These are phyloP conservation scores for Schizaphis graminum DNA, from an alignment of 2,888 invertebrate species.

Conservation along the genomic window DNA sequence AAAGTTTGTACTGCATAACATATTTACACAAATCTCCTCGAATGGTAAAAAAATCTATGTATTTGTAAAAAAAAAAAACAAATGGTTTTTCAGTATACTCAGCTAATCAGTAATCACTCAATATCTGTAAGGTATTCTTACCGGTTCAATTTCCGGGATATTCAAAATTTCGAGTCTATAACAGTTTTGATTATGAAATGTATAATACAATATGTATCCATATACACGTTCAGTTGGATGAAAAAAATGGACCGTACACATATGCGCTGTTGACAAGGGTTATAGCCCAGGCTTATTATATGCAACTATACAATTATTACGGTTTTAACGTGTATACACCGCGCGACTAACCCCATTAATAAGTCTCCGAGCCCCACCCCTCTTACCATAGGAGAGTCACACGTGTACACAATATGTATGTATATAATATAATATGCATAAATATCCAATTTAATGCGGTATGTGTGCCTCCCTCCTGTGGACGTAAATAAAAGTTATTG, in stretches of 20 bases:
- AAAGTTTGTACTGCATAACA: not conserved
- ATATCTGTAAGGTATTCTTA: not conserved
- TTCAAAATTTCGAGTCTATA: not conserved
- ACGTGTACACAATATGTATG: not conserved
- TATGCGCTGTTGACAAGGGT: slow-evolving; percentile 34
- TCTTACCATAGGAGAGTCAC: too few relatives aligned
- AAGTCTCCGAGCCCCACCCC: not conserved
- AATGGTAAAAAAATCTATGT: not conserved
- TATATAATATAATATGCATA: not conserved
- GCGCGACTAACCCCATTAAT: slow-evolving; percentile 22
- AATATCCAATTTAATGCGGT: not conserved
- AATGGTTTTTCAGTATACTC: not conserved
- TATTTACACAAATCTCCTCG: not conserved
- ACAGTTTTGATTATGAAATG: not conserved
- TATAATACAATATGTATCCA: not conserved
- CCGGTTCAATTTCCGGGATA: not conserved
- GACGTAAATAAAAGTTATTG: slow-evolving; percentile 35
- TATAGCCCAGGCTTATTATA: slow-evolving; percentile 29
- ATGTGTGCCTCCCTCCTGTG: not conserved
- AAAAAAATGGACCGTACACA: not conserved
- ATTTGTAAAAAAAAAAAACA: not conserved
- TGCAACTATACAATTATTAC: slow-evolving; percentile 36
- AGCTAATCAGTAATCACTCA: not conserved
- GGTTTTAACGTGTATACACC: slow-evolving; percentile 1
- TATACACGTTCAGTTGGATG: not conserved